Base-by-base conservation (phyloP, 2,797 vertebrate genomes). In the Poecile montanus region DNA sequence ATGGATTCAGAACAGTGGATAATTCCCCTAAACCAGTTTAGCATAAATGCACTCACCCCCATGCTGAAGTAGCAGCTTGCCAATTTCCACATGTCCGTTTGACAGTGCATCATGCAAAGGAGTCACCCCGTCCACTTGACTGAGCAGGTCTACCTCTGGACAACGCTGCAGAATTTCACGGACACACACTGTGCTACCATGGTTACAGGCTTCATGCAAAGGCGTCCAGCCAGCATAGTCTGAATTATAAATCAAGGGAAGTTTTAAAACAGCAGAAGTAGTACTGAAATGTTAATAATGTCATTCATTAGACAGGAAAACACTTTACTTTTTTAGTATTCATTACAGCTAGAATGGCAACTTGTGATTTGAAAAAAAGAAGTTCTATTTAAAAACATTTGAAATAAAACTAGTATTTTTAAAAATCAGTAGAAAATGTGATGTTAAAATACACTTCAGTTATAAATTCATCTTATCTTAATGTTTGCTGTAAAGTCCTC, bases 201-300 rank as follows among this genome's bases (percentile, higher is more conserved):
- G 99, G 98, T 99, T 99, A 98, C 99, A 99, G 36, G 99, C 99
- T 98, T 99, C 99, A 95, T 99, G 99, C 96, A 99, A 98, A 89
- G 99, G 99, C 18, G 99, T 99, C 99, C 99, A 99, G 97, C 99
- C 99, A 95, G 98, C 99, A 94, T 99, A 97, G 98, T 99, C 99
- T 99, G 96, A 97, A 97, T 97, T 94, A 97, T 95, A 96, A 98
- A 98, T 97, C 97, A 98, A 97, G 96, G 94, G 94, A 97, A 98
- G 97, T 98, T 98, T 98, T 96, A 97, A 97, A 97, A 97, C 65
- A 93, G 94, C 91, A 96, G 85, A 94, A 97, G 93, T 93, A 95
- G 45, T 73, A 95, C 77, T 94, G 80, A 88, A 84, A 93, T 92
- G 88, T 45, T 94, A 85, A 93, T 88, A 95, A 67, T 58, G 86